Conservation (phyloP, 2,888 invertebrate genomes). For the Drosophila mettleri region DNA sequence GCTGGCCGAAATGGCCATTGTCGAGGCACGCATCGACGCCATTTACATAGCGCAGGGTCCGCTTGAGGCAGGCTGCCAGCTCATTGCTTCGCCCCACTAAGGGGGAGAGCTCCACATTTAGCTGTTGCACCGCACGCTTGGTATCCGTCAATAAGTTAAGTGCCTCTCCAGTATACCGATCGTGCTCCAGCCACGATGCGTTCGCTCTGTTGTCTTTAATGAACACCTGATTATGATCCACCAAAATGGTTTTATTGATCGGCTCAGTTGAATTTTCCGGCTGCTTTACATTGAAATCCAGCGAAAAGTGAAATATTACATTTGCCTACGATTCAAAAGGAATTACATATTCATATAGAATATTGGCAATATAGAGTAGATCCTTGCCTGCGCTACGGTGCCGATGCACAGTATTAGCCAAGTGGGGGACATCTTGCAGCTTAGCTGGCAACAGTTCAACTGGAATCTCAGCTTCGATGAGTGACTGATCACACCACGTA, state of each 20-base stretch:
- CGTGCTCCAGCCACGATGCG: constrained; percentile 52
- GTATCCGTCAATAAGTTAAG: constrained; percentile 48
- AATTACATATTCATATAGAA: neutral
- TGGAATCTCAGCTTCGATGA: constrained; percentile 27
- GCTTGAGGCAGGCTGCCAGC: constrained; percentile 64
- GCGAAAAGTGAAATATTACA: constrained; percentile 60
- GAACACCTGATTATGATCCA: constrained; percentile 45
- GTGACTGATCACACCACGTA: constrained; percentile 28
- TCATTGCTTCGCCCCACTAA: constrained; percentile 71
- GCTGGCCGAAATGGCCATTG: constrained; percentile 31
- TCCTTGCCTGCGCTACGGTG: constrained; percentile 38
- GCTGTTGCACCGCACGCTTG: constrained; percentile 40
- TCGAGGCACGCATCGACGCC: constrained; percentile 56
- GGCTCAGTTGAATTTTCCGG: constrained; percentile 32
- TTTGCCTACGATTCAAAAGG: constrained; percentile 35
- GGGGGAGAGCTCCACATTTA: constrained; percentile 65
- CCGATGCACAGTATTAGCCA: constrained; percentile 41
- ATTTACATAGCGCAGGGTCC: constrained; percentile 62
- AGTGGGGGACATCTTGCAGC: constrained; percentile 50
- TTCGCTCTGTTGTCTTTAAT: constrained; percentile 25
- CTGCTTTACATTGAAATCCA: constrained; percentile 64
- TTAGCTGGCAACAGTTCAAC: constrained; percentile 41
- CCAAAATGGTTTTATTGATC: constrained; percentile 50
- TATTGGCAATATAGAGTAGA: neutral
- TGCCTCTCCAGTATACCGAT: constrained; percentile 40